A percentile compares a stretch with the other conserved stretches of the same genome.
Evolutionary conservation across 2,888 invertebrate species (phyloP).

Genomic region (Corythucha ciliata): DNA sequence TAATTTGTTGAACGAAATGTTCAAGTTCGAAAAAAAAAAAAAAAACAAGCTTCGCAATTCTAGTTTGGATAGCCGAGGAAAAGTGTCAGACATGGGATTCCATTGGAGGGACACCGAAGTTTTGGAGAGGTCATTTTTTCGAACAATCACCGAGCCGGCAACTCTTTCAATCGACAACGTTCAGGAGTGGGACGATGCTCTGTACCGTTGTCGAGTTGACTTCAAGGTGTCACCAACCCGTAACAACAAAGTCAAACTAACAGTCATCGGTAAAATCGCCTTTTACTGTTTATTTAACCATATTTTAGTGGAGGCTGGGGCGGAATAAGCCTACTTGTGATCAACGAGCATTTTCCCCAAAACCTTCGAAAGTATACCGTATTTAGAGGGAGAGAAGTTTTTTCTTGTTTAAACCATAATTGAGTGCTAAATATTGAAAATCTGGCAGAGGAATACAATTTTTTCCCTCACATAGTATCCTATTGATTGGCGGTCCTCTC

Average conservation of each 20-base stretch:
- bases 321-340: neutral
- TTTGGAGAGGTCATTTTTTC: conserved; percentile 59
- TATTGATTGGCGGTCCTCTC: too few species aligned
- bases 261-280: conserved; percentile 69
- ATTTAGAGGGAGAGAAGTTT: too few species aligned
- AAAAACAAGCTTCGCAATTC: conserved; percentile 39
- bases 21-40: too few species aligned
- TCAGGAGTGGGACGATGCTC: conserved; percentile 57
- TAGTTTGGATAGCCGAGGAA: conserved; percentile 62
- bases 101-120: conserved; percentile 62
- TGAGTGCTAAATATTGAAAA: too few species aligned
- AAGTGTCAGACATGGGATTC: conserved; percentile 48
- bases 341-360: too few species aligned
- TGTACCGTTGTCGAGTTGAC: conserved; percentile 72
- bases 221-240: conserved; percentile 69
- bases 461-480: too few species aligned
- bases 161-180: conserved; percentile 58
- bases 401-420: too few species aligned
- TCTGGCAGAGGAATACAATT: too few species aligned
- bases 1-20: neutral
- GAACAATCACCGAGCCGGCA: conserved; percentile 57
- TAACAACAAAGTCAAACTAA: conserved; percentile 62
- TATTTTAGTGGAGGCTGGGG: neutral
- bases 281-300: conserved; percentile 39
- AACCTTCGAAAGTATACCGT: too few species aligned